phyloP scores from a whole-genome alignment of 2,888 invertebrate species.

The Neoaliturus tenellus region DNA sequence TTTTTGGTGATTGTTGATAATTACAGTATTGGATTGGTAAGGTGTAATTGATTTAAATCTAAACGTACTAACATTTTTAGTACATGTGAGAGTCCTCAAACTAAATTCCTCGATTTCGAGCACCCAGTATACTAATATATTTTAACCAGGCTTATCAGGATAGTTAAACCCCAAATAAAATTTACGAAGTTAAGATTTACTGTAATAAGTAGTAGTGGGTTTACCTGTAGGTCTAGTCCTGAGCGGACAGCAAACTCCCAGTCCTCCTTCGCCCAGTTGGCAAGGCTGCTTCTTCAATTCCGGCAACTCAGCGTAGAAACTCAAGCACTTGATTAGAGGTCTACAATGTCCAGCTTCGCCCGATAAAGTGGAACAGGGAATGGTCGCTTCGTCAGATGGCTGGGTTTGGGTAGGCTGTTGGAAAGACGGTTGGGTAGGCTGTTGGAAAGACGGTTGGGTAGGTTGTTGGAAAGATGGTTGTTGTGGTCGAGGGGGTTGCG shows the following conservation, averaged over 20 bases:
- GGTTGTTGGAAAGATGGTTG: conserved; percentile 30
- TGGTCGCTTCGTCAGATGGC: conserved; percentile 31
- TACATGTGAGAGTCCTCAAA: too few species aligned
- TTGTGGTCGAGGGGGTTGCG: conserved; percentile 31
- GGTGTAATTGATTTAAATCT: too few species aligned
- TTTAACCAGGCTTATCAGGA: too few species aligned
- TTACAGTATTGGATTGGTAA: too few species aligned
- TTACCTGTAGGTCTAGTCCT: conserved; percentile 52
- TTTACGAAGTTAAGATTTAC: too few species aligned
- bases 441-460: conserved; percentile 16
- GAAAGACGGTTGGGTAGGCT: not conserved
- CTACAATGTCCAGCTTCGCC: conserved; percentile 69
- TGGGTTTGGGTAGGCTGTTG: conserved; percentile 21
- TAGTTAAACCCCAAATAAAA: too few species aligned
- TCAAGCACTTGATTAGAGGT: conserved; percentile 70
- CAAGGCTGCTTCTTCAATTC: conserved; percentile 70
- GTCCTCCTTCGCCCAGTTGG: conserved; percentile 66
- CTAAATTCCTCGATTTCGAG: too few species aligned
- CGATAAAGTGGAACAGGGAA: conserved; percentile 66
- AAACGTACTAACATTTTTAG: too few species aligned
- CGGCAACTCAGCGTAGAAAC: conserved; percentile 70
- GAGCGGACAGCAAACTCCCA: conserved; percentile 71
- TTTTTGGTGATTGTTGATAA: too few species aligned
- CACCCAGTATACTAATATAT: too few species aligned
- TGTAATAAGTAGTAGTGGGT: too few species aligned